phyloP scores from a whole-genome alignment of 2,797 vertebrate species.

The Typhlichthys eigenmanni region DNA sequence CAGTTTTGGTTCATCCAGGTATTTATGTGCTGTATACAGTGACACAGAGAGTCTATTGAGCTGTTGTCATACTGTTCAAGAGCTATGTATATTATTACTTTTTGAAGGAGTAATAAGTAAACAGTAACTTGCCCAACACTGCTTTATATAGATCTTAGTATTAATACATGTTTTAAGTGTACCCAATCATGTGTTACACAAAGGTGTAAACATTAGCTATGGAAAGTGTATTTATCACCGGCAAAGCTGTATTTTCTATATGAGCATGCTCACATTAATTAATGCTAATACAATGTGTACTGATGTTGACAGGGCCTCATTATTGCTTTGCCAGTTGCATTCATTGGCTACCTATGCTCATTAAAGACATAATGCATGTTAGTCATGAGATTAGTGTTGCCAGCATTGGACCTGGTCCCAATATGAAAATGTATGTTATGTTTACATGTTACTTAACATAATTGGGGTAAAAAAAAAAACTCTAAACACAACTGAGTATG shows the following conservation, averaged over 20 bases:
- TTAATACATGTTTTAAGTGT: conserved; percentile 28
- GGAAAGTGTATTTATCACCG: conserved; percentile 31
- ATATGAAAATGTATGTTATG: neutral
- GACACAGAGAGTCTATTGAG: too few species aligned
- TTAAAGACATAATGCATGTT: conserved; percentile 55
- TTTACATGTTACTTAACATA: conserved; percentile 31
- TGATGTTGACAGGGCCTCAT: conserved; percentile 27
- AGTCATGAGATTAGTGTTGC: conserved; percentile 57
- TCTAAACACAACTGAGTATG: conserved; percentile 12
- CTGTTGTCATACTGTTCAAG: too few species aligned
- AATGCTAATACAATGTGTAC: conserved; percentile 50
- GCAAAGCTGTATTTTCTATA: conserved; percentile 29
- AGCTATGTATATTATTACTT: too few species aligned
- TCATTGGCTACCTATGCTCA: conserved; percentile 45
- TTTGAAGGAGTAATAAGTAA: too few species aligned
- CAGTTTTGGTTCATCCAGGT: too few species aligned
- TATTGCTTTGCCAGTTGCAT: conserved; percentile 43
- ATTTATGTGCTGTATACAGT: too few species aligned
- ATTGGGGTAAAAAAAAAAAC: conserved; percentile 7
- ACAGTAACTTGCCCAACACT: too few species aligned
- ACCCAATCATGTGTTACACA: conserved; percentile 24
- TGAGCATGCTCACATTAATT: conserved; percentile 32
- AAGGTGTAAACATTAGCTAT: conserved; percentile 25
- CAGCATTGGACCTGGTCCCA: neutral
- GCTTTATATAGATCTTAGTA: conserved; percentile 8